phyloP scores from a whole-genome alignment of 2,797 vertebrate genomes.

The Glyptemys insculpta region DNA sequence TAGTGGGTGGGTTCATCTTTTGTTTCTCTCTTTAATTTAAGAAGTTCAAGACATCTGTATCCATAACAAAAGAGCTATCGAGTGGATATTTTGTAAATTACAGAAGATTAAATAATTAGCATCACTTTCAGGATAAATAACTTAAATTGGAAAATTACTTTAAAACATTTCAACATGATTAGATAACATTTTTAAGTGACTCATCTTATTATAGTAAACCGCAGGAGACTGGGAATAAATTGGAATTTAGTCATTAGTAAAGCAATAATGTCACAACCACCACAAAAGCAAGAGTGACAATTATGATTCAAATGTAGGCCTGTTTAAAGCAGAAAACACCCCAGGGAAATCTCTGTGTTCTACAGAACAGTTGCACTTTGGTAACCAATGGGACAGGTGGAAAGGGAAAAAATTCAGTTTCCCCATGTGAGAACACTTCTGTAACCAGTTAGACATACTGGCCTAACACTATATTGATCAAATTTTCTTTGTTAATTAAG shows the following conservation, averaged over 20 bases:
- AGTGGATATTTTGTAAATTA: neutral
- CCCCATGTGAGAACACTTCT: neutral
- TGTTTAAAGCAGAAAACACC: neutral
- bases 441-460: neutral
- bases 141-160: constrained; percentile 44
- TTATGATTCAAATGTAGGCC: constrained; percentile 9
- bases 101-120: neutral
- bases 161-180: constrained; percentile 2
- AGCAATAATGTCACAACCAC: constrained; percentile 47
- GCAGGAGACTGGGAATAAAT: constrained; percentile 29
- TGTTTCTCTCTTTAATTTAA: neutral
- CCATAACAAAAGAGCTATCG: neutral
- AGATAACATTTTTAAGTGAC: constrained; percentile 54
- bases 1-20: neutral
- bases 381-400: neutral
- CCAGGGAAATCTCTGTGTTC: neutral
- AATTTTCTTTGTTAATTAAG: neutral
- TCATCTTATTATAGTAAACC: constrained; percentile 49
- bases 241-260: constrained; percentile 40
- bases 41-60: neutral
- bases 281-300: constrained; percentile 29
- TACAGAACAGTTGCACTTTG: neutral
- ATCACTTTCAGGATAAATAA: constrained; percentile 24
- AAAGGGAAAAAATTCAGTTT: neutral
- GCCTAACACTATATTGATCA: neutral